Evolutionary conservation across 2,888 invertebrate species (phyloP).

Genomic region (Eupithecia vulgata): DNA sequence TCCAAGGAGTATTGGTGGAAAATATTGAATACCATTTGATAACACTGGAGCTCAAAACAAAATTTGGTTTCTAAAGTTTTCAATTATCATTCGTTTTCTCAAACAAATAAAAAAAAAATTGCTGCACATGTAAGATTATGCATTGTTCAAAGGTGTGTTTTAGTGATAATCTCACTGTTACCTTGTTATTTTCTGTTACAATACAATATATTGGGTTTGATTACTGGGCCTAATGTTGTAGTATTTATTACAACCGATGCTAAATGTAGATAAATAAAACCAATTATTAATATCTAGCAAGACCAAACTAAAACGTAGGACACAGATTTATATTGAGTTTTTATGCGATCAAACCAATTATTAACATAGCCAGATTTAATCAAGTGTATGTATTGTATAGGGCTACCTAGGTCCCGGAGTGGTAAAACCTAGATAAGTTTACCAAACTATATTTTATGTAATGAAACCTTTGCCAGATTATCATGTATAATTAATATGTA

Average conservation of each 20-base stretch:
- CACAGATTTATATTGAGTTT: background rate
- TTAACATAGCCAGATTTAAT: background rate
- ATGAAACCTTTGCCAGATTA: background rate
- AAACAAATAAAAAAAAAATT: no score
- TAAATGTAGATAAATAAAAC: background rate
- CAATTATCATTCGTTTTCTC: no score
- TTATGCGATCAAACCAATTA: background rate
- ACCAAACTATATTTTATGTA: background rate
- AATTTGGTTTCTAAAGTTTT: no score
- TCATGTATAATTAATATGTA: background rate
- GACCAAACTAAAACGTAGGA: background rate
- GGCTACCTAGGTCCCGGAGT: background rate
- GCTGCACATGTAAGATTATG: no score
- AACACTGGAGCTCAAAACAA: no score
- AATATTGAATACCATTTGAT: no score
- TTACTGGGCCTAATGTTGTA: background rate
- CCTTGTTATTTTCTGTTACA: no score
- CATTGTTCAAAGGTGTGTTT: no score
- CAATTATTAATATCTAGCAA: background rate
- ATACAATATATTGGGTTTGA: no score
- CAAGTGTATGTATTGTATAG: background rate
- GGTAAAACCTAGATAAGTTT: background rate
- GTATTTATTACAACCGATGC: background rate
- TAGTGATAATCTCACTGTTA: no score
- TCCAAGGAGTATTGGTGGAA: no score